A percentile compares a stretch with the other conserved stretches of the same genome.
phyloP scores from a whole-genome alignment of 2,888 invertebrate genomes.

The Drosophila limbata region DNA sequence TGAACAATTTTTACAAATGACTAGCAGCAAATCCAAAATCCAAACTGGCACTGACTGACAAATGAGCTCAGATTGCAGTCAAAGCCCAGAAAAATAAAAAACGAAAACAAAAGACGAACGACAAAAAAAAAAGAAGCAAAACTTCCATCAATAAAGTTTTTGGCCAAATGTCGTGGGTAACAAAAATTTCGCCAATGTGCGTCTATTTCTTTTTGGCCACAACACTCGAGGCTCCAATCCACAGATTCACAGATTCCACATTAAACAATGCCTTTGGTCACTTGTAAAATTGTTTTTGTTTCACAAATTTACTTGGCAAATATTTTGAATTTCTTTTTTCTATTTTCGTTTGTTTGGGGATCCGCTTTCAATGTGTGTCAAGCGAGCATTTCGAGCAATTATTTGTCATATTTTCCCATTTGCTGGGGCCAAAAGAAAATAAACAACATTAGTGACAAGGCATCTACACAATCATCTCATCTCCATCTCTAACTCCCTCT shows the following conservation, averaged over 20 bases:
- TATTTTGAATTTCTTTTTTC: slow-evolving; percentile 52
- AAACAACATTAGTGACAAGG: slow-evolving; percentile 75
- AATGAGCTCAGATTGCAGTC: slow-evolving; percentile 61
- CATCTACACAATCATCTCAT: slow-evolving; percentile 49
- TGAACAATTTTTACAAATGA: slow-evolving; percentile 73
- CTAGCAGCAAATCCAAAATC: slow-evolving; percentile 64
- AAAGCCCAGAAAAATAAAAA: slow-evolving; percentile 45
- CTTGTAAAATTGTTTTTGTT: slow-evolving; percentile 43
- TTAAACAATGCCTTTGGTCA: slow-evolving; percentile 49
- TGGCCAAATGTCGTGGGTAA: slow-evolving; percentile 47
- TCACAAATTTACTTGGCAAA: slow-evolving; percentile 33
- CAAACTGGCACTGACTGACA: slow-evolving; percentile 66
- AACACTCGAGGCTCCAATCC: slow-evolving; percentile 20
- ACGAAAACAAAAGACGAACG: slow-evolving; percentile 35
- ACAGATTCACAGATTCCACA: slow-evolving; percentile 19
- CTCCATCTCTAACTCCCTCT: slow-evolving; percentile 23
- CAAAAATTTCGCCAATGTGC: slow-evolving; percentile 59
- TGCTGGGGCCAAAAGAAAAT: slow-evolving; percentile 60
- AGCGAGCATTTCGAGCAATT: slow-evolving; percentile 72
- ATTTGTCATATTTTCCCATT: slow-evolving; percentile 75
- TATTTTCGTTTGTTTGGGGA: slow-evolving; percentile 13
- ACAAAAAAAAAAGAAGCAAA: slow-evolving; percentile 25
- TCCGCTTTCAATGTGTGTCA: slow-evolving; percentile 71
- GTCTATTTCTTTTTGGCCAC: slow-evolving; percentile 25
- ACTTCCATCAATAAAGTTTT: slow-evolving; percentile 53